Percentiles rank a stretch among this genome's conserved stretches.
These are phyloP conservation scores for Papilio gigon DNA, from an alignment of 2,888 invertebrate species.

Conservation along the genomic window DNA sequence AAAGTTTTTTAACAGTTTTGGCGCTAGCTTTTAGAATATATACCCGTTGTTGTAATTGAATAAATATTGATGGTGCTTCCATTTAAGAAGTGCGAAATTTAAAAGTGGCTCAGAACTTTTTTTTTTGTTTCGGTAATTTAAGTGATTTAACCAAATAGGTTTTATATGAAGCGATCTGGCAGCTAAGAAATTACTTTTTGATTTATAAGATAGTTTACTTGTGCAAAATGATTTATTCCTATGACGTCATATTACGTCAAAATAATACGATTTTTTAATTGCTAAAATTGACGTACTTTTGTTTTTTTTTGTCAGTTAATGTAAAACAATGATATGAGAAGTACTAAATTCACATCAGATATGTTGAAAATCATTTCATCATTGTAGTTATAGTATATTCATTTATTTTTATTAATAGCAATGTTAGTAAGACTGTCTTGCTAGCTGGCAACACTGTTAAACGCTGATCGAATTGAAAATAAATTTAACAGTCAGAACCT, in stretches of 20 bases:
- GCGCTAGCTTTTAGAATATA: constrained; percentile 40
- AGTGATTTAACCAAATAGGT: neutral
- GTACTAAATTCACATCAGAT: neutral
- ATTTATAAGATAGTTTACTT: neutral
- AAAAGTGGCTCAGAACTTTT: constrained; percentile 29
- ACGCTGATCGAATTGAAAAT: neutral
- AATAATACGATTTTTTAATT: constrained; percentile 1
- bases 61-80: constrained; percentile 66
- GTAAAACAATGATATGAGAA: neutral
- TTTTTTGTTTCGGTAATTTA: neutral
- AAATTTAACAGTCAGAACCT: constrained; percentile 7
- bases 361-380: neutral
- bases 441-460: constrained; percentile 27
- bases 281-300: neutral
- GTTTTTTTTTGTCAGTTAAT: neutral
- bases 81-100: constrained; percentile 60
- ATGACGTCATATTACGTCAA: neutral
- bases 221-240: neutral
- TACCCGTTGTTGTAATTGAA: constrained; percentile 6
- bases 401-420: constrained; percentile 27
- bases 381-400: constrained; percentile 15
- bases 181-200: neutral
- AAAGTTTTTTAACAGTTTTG: constrained; percentile 37
- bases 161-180: neutral
- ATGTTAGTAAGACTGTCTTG: too few species aligned